Evolutionary conservation across 2,113 vertebrate genomes (phyloP).

Genomic region (Actenoides hombroni): DNA sequence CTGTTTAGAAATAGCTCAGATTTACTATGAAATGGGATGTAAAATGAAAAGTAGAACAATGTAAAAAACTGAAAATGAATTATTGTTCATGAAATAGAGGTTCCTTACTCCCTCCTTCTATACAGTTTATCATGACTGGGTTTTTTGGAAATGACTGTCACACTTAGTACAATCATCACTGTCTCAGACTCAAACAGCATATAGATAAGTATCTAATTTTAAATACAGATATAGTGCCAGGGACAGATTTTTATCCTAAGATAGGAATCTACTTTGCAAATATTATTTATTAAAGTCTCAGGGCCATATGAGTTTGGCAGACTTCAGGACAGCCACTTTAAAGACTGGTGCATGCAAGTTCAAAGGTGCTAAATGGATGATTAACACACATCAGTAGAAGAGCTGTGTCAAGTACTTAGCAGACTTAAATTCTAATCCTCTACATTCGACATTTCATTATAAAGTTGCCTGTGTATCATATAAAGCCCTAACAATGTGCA

Average conservation of each 20-base stretch:
- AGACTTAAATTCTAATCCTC: neutral
- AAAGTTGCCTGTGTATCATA: neutral
- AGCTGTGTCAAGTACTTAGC: neutral
- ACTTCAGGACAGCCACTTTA: neutral
- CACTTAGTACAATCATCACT: neutral
- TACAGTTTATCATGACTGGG: neutral
- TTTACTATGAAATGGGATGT: neutral
- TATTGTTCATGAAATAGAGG: neutral
- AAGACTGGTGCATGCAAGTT: neutral
- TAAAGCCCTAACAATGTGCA: neutral
- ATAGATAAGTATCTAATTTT: neutral
- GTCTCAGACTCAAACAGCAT: neutral
- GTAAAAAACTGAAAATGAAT: neutral
- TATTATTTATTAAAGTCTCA: neutral
- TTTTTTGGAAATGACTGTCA: neutral
- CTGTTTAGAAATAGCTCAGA: neutral
- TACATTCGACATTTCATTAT: neutral
- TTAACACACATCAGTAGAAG: neutral
- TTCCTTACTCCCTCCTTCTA: neutral
- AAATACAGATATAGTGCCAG: neutral
- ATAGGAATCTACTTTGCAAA: neutral
- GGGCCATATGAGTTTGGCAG: neutral
- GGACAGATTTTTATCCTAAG: neutral
- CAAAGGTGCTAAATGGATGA: neutral
- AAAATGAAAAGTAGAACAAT: neutral